Conservation (phyloP, 1,140 invertebrate genomes). For the Coboldia fuscipes region DNA sequence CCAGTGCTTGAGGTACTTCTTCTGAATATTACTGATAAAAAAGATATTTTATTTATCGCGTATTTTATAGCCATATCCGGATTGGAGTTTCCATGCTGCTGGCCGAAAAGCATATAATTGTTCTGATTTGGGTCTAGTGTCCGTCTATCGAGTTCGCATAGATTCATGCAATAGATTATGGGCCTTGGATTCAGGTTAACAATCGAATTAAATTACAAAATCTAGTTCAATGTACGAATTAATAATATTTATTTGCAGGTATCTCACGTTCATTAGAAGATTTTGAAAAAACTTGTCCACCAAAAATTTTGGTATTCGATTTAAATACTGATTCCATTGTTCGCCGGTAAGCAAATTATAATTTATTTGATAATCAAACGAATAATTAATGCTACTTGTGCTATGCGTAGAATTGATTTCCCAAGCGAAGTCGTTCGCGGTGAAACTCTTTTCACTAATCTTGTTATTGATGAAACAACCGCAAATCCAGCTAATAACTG, state of each 20-base stretch:
- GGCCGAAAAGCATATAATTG: conserved; percentile 45
- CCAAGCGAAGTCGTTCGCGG: conserved; percentile 40
- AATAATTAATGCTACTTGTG: background rate
- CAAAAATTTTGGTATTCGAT: conserved; percentile 61
- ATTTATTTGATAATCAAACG: background rate
- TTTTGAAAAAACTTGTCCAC: conserved; percentile 48
- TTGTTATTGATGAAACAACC: conserved; percentile 48
- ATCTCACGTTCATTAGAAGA: conserved; percentile 51
- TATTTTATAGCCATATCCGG: conserved; percentile 40
- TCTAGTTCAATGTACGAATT: too few relatives aligned
- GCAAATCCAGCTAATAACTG: conserved; percentile 32
- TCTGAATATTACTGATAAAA: background rate
- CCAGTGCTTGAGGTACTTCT: conserved; percentile 31
- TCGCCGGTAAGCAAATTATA: conserved; percentile 18
- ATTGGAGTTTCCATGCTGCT: conserved; percentile 54
- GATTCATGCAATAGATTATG: conserved; percentile 58
- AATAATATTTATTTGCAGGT: conserved; percentile 25
- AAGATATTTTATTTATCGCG: background rate
- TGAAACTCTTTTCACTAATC: conserved; percentile 48
- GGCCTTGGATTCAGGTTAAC: conserved; percentile 30
- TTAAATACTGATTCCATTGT: conserved; percentile 42
- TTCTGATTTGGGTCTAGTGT: conserved; percentile 44
- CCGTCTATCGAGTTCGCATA: conserved; percentile 46
- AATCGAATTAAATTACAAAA: background rate
- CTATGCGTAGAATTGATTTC: conserved; percentile 22